Conservation (phyloP, 2,113 vertebrate genomes). For the Zeus faber region DNA sequence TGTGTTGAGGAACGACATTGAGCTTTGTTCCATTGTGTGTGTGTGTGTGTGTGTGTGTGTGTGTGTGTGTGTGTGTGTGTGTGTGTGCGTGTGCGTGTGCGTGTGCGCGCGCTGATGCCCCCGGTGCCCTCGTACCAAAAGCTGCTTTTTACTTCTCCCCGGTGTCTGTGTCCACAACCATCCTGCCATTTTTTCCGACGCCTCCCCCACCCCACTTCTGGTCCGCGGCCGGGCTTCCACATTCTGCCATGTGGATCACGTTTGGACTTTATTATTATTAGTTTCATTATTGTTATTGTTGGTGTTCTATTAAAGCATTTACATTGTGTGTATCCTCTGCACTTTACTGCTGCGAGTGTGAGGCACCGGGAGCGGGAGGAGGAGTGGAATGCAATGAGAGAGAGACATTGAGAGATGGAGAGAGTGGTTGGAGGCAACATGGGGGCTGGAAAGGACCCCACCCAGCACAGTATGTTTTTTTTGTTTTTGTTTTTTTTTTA, state of each 20-base stretch:
- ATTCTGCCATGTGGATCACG: too few species aligned
- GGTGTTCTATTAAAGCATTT: too few species aligned
- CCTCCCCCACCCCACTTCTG: too few species aligned
- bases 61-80: neutral
- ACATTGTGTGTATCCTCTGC: conserved; percentile 76
- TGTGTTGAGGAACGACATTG: conserved; percentile 23
- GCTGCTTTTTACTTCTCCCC: too few species aligned
- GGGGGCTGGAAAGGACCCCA: conserved; percentile 38
- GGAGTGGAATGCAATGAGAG: conserved; percentile 58
- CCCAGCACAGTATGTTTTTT: conserved; percentile 34
- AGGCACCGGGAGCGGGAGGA: conserved; percentile 59
- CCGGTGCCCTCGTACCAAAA: too few species aligned
- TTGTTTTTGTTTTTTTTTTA: conserved; percentile 1
- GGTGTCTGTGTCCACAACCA: too few species aligned
- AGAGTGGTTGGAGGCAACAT: too few species aligned
- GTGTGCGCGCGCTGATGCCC: too few species aligned
- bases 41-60: conserved; percentile 1
- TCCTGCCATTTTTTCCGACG: too few species aligned
- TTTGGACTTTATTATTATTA: too few species aligned
- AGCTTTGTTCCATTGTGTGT: conserved; percentile 4
- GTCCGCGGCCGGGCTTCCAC: too few species aligned
- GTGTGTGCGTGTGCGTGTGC: neutral
- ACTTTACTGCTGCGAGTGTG: conserved; percentile 79
- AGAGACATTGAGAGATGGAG: conserved; percentile 67
- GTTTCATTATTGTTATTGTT: too few species aligned